phyloP scores from a whole-genome alignment of 2,888 invertebrate species.

The Lasioglossum zephyrum region DNA sequence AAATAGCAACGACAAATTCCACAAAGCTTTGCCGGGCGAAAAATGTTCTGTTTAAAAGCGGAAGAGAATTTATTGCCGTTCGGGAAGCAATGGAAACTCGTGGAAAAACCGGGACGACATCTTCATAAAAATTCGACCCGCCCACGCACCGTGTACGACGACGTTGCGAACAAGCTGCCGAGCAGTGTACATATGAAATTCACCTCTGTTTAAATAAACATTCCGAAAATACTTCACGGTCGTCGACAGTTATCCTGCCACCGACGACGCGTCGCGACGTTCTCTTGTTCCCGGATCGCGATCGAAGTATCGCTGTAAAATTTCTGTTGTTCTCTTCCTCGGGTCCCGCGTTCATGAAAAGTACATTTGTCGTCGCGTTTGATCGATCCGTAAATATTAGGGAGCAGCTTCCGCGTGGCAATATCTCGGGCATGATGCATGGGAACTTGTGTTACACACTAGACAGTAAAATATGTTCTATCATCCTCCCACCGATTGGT shows the following conservation, averaged over 20 bases:
- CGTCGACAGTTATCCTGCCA: not conserved
- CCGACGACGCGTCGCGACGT: not conserved
- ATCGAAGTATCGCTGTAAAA: not conserved
- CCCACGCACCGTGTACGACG: not conserved
- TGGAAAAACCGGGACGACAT: not conserved
- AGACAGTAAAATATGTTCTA: not conserved
- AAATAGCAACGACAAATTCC: conserved; percentile 1
- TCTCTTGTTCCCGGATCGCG: not conserved
- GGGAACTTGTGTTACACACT: not conserved
- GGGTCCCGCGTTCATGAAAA: not conserved
- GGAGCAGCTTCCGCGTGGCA: not conserved
- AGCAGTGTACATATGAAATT: not conserved
- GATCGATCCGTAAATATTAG: not conserved
- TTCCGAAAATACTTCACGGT: not conserved
- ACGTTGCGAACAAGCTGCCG: not conserved
- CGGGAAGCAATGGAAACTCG: not conserved
- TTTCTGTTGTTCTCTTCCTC: not conserved
- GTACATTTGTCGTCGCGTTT: not conserved
- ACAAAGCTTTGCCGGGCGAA: not conserved
- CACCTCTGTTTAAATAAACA: not conserved
- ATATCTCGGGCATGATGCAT: not conserved
- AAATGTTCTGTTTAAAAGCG: not conserved
- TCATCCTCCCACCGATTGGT: not conserved
- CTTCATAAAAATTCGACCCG: not conserved
- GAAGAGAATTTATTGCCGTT: not conserved